Conservation (phyloP, 1,140 invertebrate genomes). For the Bombus polaris region DNA sequence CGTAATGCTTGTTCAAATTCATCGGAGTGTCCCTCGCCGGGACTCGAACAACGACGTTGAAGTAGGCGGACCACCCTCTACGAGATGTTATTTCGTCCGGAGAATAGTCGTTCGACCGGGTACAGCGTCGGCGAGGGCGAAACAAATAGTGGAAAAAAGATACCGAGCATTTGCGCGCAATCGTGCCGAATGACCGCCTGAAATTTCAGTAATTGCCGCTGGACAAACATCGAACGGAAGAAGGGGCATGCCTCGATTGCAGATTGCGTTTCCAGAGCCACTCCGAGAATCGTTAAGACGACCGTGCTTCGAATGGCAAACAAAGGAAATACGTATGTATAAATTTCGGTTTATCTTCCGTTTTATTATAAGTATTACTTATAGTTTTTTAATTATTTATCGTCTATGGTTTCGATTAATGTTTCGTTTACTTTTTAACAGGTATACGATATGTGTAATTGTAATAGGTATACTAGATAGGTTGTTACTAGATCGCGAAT, state of each 20-base stretch:
- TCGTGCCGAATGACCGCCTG: background rate
- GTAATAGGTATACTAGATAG: too few species aligned
- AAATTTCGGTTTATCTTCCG: background rate
- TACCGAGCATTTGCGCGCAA: constrained; percentile 18
- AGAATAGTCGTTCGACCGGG: background rate
- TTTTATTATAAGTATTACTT: too few species aligned
- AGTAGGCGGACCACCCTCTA: constrained; percentile 13
- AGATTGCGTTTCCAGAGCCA: background rate
- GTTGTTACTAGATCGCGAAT: too few species aligned
- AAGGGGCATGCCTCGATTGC: background rate
- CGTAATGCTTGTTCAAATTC: constrained; percentile 49
- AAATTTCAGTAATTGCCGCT: constrained; percentile 18
- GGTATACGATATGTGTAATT: too few species aligned
- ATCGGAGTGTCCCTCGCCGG: background rate
- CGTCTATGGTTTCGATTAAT: too few species aligned
- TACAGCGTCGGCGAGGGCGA: background rate
- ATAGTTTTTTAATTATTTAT: too few species aligned
- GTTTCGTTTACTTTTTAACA: too few species aligned
- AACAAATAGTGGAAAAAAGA: constrained; percentile 21
- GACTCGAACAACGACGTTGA: background rate
- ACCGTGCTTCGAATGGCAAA: background rate
- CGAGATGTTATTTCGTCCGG: background rate
- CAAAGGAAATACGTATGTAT: background rate
- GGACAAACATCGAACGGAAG: background rate
- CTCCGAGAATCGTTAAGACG: background rate